Evolutionary conservation across 2,113 vertebrate genomes (phyloP), one percentile per base, ranked within the genome.

Genomic region (Peucedramus taeniatus): DNA sequence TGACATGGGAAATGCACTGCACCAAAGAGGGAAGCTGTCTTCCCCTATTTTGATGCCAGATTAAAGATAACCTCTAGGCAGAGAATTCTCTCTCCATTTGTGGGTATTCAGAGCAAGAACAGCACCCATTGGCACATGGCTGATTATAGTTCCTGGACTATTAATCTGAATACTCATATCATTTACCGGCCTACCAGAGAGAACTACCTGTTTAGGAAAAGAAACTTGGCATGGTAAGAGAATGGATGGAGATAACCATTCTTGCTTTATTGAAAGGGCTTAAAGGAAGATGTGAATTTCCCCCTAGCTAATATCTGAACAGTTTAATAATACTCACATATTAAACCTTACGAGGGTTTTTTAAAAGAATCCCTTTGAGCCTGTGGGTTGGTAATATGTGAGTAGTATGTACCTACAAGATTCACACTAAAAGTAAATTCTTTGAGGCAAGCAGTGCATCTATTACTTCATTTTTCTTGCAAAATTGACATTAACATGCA

Each of bases 1-100:
- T 87, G 97, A 94, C 71, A n/a, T 60, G 70, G 94, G 97, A 97
- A 85, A 96, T 97, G 96, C 97, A 97, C 94, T 98, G 97, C 97
- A 96, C 90, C 96, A 97, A 83, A 96, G 72, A 90, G 78, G 89
- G 87, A 96, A 95, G 68, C 77, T 78, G 71, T 92, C 77, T 96
- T 88, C 66, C 42, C 23, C 51, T 95, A 4, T 78, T 42, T 84
- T 53, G 65, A 90, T 96, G 96, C 81, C 96, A 97, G 89, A 90
- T 93, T 91, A 72, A 91, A 97, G 89, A 89, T 68, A 93, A 93
- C 71, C 51, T 94, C 89, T 54, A 87, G 92, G 82, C 66, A 90
- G 72, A 93, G 40, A 75, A 71, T 66, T 54, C 77, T 87, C 27
- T 93, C 61, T 51, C 47, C 37, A 80, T 83, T 51, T 94, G 53